Evolutionary conservation across 2,113 vertebrate genomes (phyloP), one percentile per base, ranked within the genome.

Genomic region (Anolis sagrei): DNA sequence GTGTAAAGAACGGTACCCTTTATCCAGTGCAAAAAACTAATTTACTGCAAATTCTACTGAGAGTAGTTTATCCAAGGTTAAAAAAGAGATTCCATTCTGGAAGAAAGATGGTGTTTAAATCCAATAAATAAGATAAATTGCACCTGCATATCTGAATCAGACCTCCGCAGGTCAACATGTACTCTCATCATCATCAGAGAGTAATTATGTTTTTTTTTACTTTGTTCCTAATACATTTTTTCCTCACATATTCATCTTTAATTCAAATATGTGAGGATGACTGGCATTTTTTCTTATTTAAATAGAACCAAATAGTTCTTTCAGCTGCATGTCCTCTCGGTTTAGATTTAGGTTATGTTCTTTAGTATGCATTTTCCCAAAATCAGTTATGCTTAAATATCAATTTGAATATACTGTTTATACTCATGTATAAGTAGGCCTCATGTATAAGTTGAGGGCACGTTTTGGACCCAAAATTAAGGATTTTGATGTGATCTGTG

Each of bases 111-210:
- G 39, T 44, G 39, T 44, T 4, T 44, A 44, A 44, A 44, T 44
- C 39, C 39, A 44, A 44, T 44, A 44, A 44, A 44, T 44, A 44
- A 44, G 39, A 44, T 44, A 44, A 44, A 66, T 66, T n/a, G 64
- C 19, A 7, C 13, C 3, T 79, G 29, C 39, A 49, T 49, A 48
- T 19, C 29, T 9, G 8, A 48, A 29, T 81, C 68, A 32, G 44
- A 48, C 39, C 48, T 44, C 83, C 82, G 27, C 36, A 14, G 48
- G 27, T 76, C n/a, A 19, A 11, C 48, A 18, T 62, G 7, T 14
- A 62, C 78, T 44, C 89, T 75, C 10, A 1, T 68, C 36, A 39
- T 89, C 10, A 88, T 74, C 89, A 10, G 21, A 68, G 7, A 49
- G 32, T 77, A 70, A 85, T 69, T 4, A 27, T 58, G 1, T 8